phyloP scores from a whole-genome alignment of 2,113 vertebrate genomes.

The Ornithorhynchus anatinus region DNA sequence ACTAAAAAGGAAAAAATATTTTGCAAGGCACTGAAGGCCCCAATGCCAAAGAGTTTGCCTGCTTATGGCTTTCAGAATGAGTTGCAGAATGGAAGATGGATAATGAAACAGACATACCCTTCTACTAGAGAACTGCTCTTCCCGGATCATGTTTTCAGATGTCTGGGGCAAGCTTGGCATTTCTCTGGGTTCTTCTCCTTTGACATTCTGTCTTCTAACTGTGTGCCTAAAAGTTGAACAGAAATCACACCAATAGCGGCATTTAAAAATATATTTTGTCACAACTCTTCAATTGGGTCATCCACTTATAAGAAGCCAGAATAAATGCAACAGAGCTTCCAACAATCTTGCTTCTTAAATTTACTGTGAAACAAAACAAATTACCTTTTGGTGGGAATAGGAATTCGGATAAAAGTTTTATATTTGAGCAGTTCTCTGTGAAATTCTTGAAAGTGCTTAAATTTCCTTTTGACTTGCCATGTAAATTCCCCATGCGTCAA shows the following conservation, averaged over 20 bases:
- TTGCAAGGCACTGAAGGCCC: too few relatives aligned
- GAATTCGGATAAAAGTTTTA: conserved; percentile 94
- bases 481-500: conserved; percentile 91
- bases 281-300: too few relatives aligned
- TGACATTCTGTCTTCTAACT: conserved; percentile 80
- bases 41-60: too few relatives aligned
- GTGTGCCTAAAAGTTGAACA: conserved; percentile 77
- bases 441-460: conserved; percentile 94
- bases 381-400: conserved; percentile 92
- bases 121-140: conserved; percentile 90
- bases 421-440: conserved; percentile 92
- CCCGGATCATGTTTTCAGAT: conserved; percentile 79
- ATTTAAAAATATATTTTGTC: too few relatives aligned
- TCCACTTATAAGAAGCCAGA: too few relatives aligned
- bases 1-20: too few relatives aligned
- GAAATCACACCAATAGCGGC: neutral
- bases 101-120: conserved; percentile 70
- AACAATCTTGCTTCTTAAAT: neutral
- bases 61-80: neutral
- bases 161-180: conserved; percentile 87
- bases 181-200: conserved; percentile 77
- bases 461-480: conserved; percentile 95
- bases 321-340: neutral
- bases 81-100: neutral
- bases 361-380: neutral